Evolutionary conservation across 2,888 invertebrate species (phyloP).

Genomic region (Platerodrilus igneus): DNA sequence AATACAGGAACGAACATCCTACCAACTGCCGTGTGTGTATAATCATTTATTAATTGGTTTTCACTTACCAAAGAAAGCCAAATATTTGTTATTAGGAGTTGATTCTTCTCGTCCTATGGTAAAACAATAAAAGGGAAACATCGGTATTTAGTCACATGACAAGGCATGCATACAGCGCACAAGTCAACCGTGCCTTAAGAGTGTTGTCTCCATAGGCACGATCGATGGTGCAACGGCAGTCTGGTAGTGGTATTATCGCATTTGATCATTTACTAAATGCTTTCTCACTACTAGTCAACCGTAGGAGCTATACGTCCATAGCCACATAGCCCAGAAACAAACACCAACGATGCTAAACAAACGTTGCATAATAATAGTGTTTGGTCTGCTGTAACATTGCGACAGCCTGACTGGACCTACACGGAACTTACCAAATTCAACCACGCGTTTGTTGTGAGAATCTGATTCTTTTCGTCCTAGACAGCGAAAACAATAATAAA

Average conservation of each 20-base stretch:
- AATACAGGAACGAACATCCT: constrained; percentile 33
- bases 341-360: constrained; percentile 36
- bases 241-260: constrained; percentile 11
- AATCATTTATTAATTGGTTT: constrained; percentile 48
- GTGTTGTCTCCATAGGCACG: constrained; percentile 22
- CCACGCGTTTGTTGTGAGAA: constrained; percentile 97
- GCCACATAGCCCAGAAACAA: constrained; percentile 46
- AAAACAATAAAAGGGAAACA: constrained; percentile 71
- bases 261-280: constrained; percentile 1
- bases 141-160: constrained; percentile 51
- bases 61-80: constrained; percentile 93
- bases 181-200: constrained; percentile 29
- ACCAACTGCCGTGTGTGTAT: constrained; percentile 49
- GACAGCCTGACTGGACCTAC: constrained; percentile 44
- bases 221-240: constrained; percentile 27
- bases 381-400: constrained; percentile 45
- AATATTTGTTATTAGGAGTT: constrained; percentile 91
- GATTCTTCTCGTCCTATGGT: constrained; percentile 91
- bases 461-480: constrained; percentile 99
- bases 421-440: constrained; percentile 91
- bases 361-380: constrained; percentile 33
- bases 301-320: constrained; percentile 41
- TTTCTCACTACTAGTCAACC: constrained; percentile 23
- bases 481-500: constrained; percentile 52
- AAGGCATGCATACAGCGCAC: constrained; percentile 45